Percentiles rank a stretch among this genome's conserved stretches.
Conservation (phyloP, 2,113 vertebrate genomes). For the Chauna torquata region DNA sequence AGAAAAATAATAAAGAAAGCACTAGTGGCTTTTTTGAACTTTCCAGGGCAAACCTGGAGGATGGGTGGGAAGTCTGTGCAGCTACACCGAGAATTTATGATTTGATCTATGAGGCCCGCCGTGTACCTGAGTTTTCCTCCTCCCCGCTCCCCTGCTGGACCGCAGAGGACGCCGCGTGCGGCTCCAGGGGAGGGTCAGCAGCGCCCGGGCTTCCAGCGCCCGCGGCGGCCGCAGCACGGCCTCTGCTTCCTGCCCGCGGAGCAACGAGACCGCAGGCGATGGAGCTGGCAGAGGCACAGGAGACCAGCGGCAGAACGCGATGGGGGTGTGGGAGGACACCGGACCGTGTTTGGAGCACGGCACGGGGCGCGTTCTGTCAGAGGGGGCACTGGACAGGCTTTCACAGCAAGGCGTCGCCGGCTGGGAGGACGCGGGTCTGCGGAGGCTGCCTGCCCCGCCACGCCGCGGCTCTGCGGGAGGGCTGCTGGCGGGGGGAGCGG, state of each 20-base stretch:
- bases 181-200: too few relatives aligned
- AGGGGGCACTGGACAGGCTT: accelerated
- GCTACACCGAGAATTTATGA: background rate
- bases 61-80: background rate
- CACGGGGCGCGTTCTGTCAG: background rate
- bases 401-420: background rate
- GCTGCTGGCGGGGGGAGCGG: background rate
- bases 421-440: background rate
- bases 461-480: background rate
- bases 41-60: background rate
- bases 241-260: accelerated
- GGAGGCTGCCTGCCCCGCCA: background rate
- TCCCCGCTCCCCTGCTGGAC: background rate
- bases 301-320: background rate
- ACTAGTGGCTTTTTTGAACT: background rate
- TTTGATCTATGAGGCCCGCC: background rate
- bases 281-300: background rate
- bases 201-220: too few relatives aligned
- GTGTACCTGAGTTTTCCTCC: background rate
- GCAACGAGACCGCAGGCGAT: accelerated
- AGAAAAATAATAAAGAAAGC: too few relatives aligned
- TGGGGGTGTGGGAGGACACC: background rate
- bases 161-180: too few relatives aligned
- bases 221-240: too few relatives aligned
- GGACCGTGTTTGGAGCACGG: accelerated